Percentiles rank a stretch among this genome's conserved stretches.
phyloP scores from a whole-genome alignment of 2,797 vertebrate genomes.

The Pangasius larnaudii region DNA sequence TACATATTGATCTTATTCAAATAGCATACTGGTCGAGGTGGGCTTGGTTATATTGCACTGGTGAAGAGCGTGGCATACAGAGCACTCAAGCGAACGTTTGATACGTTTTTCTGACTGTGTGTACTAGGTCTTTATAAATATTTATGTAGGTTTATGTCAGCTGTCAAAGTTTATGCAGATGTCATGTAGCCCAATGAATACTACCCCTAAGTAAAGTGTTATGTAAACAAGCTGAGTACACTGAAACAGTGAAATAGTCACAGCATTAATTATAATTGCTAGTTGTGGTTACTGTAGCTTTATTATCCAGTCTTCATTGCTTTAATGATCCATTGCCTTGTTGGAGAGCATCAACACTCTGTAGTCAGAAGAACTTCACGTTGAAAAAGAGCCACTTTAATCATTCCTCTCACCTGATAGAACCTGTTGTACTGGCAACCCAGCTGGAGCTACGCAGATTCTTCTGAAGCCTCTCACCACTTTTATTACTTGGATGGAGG shows the following conservation, averaged over 20 bases:
- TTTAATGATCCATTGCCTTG: constrained; percentile 13
- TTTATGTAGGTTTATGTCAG: neutral
- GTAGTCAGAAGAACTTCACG: constrained; percentile 17
- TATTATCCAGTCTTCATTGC: neutral
- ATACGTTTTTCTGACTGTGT: neutral
- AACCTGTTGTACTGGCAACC: constrained; percentile 25
- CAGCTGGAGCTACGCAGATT: constrained; percentile 10
- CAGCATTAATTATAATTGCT: neutral
- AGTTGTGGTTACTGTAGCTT: neutral
- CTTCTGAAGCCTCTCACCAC: constrained; percentile 28
- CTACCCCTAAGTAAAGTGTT: neutral
- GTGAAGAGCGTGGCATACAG: neutral
- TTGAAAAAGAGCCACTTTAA: neutral
- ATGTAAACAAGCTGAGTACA: neutral
- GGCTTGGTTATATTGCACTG: neutral
- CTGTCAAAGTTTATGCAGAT: neutral
- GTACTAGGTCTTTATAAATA: neutral
- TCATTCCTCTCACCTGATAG: neutral
- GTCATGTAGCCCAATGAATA: neutral
- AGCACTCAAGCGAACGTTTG: neutral
- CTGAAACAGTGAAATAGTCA: neutral
- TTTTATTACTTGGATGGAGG: constrained; percentile 54
- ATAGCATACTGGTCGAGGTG: neutral
- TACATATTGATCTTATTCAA: neutral
- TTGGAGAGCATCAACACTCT: constrained; percentile 1